Base-by-base conservation (phyloP, 2,888 invertebrate species). In the Oligia strigilis region DNA sequence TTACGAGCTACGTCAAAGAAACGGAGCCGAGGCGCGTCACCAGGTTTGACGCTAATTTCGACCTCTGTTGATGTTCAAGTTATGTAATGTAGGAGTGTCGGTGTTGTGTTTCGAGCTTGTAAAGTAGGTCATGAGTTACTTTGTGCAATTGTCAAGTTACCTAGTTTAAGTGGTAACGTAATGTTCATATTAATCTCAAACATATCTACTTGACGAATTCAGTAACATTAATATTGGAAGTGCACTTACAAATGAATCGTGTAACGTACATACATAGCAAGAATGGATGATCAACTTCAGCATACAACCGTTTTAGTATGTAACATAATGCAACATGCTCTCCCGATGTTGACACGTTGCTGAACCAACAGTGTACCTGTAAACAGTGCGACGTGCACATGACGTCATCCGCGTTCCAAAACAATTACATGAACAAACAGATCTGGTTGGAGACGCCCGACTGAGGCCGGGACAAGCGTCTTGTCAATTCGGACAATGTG, bases 1-100 rank as follows among this genome's bases (percentile, higher is more conserved):
- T 89, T 89, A 84, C 75, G 75, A 78, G 52, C 74, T 75, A 75
- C 76, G 79, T 83, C 86, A 87, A 86, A 88, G 86, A 73, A 86
- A 77, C 36, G 78, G 46, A 83, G 79, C 71, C 67, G 78, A 36
- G 69, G 43, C 58, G 65, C 62, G 65, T 66, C 80, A 66, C 70
- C 65, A 43, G 75, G 75, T n/a, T 66, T 36, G 64, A 78, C 72
- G 76, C 72, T 82, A 67, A 80, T 74, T 67, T 49, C 17, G 71
- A 66, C 49, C 76, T 73, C 17, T 70, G 67, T 70, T 75, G 58
- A 70, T 82, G 71, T 73, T 65, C n/a, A 43, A 40, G 36, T 80
- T 77, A n/a, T 62, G 70, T 75, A 64, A 70, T 75, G 29, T 55
- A 65, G 14, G 64, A 60, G 65, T 71, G 75, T 36, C 23, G 52